Evolutionary conservation across 2,888 invertebrate species (phyloP), one percentile per base, ranked within the genome.

Genomic region (Sacculina carcini): DNA sequence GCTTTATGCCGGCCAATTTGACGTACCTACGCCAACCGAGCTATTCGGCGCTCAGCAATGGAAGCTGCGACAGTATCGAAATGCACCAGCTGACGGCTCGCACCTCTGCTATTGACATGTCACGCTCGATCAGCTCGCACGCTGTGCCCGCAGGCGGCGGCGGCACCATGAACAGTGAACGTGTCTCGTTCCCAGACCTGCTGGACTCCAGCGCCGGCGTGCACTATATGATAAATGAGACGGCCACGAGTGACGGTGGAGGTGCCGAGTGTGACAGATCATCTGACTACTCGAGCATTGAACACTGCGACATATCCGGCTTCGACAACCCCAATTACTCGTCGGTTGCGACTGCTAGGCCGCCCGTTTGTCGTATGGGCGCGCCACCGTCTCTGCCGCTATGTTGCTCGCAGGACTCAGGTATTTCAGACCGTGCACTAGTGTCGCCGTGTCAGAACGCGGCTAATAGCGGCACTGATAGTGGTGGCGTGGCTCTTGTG

Each of bases 1-100:
- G 42, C 62, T 65, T 79, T n/a, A 78, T 78, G 3, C 73, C 78
- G 58, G 70, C 78, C 59, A 77, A 76, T 63, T 66, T 78, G 51
- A 73, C 78, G 0, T 69, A 76, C 51, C 66, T 75, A 48, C 75
- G 75, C 55, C 69, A 69, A 56, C 78, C 79, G 64, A 77, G 74
- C 58, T 80, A 80, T 65, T 75, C 73, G 53, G 77, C 75, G 50
- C 68, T 80, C 34, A 74, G 71, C 58, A 66, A 71, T 49, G 77
- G 79, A 63, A 74, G 77, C 60, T 75, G 77, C 40, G 76, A 78
- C 61, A 76, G 76, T 26, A 52, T 57, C 14, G 32, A 52, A n/a
- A 38, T 50, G 48, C 29, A 31, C n/a, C 16, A 29, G 24, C 16
- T 50, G 23, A 16, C 14, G 28, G 6, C 19, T 4, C 40, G n/a